Evolutionary conservation across 2,888 invertebrate species (phyloP).

Genomic region (Hypena proboscidalis): DNA sequence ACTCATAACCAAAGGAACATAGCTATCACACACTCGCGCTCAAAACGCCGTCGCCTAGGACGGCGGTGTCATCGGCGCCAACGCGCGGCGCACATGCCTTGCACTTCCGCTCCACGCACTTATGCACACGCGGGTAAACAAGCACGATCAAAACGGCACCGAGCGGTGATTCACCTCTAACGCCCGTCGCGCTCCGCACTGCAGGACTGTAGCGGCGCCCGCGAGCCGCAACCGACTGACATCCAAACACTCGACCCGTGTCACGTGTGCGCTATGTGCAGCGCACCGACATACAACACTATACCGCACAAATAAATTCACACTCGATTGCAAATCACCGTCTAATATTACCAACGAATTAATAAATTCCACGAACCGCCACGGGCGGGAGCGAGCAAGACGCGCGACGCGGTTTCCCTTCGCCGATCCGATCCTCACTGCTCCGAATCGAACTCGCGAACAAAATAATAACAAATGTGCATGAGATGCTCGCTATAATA

Average conservation of each 20-base stretch:
- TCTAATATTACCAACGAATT: conserved; percentile 62
- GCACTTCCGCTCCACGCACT: conserved; percentile 82
- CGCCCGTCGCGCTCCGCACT: conserved; percentile 75
- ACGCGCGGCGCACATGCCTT: conserved; percentile 79
- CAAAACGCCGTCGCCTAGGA: conserved; percentile 70
- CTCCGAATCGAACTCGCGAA: conserved; percentile 87
- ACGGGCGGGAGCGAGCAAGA: conserved; percentile 65
- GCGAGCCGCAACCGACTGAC: conserved; percentile 74
- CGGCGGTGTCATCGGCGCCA: conserved; percentile 81
- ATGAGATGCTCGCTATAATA: conserved; percentile 82
- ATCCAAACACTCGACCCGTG: conserved; percentile 77
- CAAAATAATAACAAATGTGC: conserved; percentile 91
- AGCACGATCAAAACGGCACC: conserved; percentile 75
- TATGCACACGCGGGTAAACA: conserved; percentile 83
- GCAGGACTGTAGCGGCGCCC: conserved; percentile 72
- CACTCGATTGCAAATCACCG: conserved; percentile 61
- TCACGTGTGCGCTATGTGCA: conserved; percentile 74
- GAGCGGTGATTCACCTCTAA: conserved; percentile 81
- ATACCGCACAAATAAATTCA: conserved; percentile 71
- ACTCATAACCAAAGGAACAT: conserved; percentile 83
- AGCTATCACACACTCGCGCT: conserved; percentile 77
- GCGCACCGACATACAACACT: conserved; percentile 64
- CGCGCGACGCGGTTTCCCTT: conserved; percentile 72
- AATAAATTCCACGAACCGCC: conserved; percentile 60
- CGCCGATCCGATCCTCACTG: conserved; percentile 71